Conservation (phyloP, 2,113 vertebrate species). For the Meleagris gallopavo region DNA sequence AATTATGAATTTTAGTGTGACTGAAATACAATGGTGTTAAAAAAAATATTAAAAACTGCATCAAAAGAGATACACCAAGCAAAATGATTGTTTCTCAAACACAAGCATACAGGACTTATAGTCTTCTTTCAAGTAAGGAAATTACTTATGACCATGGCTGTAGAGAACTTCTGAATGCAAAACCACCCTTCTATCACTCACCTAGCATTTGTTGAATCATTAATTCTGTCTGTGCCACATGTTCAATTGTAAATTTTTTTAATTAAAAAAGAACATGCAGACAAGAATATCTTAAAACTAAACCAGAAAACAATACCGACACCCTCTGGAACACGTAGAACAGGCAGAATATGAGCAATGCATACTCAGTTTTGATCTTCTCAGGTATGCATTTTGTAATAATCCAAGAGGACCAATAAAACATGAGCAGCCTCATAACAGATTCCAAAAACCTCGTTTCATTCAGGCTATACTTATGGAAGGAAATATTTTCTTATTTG, state of each 20-base stretch:
- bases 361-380: background rate
- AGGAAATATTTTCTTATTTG: background rate
- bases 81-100: background rate
- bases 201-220: background rate
- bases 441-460: rapidly evolving
- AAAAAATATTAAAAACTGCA: background rate
- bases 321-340: background rate
- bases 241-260: background rate
- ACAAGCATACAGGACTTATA: background rate
- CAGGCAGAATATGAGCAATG: background rate
- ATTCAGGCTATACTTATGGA: background rate
- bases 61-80: background rate
- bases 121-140: background rate
- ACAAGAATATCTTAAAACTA: background rate
- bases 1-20: background rate
- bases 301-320: background rate
- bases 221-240: background rate
- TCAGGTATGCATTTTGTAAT: background rate
- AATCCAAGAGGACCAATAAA: background rate
- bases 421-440: background rate
- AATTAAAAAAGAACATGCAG: background rate
- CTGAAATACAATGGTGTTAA: background rate
- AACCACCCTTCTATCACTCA: background rate
- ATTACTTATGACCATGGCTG: background rate
- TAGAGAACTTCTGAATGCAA: background rate